Evolutionary conservation across 2,113 vertebrate species (phyloP).

Genomic region (Merops nubicus): DNA sequence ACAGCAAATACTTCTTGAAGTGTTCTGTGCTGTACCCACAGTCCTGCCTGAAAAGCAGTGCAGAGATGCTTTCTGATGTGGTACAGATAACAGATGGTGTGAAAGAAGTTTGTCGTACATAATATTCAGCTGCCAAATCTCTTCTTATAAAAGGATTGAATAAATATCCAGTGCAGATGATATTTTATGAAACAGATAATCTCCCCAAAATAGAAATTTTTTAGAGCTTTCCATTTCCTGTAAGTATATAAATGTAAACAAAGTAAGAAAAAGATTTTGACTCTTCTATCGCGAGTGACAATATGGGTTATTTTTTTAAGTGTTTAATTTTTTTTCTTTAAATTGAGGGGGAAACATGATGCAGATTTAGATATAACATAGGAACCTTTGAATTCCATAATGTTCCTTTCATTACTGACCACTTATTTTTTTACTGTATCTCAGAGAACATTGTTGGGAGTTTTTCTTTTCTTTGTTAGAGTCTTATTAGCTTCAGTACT

Average conservation of each 20-base stretch:
- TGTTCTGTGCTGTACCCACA: not conserved
- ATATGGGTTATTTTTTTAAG: not conserved
- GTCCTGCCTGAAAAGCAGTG: not conserved
- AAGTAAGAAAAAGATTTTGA: not conserved
- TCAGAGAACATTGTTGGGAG: not conserved
- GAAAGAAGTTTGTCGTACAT: conserved; percentile 47
- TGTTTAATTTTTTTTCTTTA: not conserved
- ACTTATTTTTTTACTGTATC: not conserved
- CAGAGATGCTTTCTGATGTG: conserved; percentile 35
- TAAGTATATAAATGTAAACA: conserved; percentile 1
- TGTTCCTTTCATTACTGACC: not conserved
- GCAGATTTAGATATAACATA: not conserved
- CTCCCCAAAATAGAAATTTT: conserved; percentile 1
- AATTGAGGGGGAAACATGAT: not conserved
- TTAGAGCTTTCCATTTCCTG: not conserved
- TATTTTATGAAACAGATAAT: conserved; percentile 55
- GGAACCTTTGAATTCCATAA: not conserved
- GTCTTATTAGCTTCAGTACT: not conserved
- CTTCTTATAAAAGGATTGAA: conserved; percentile 45
- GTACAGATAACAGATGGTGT: conserved; percentile 54
- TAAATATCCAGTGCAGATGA: conserved; percentile 27
- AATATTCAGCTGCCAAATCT: conserved; percentile 50
- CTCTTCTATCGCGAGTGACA: not conserved
- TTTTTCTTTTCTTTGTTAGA: not conserved
- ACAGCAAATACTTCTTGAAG: not conserved